These are phyloP conservation scores for Epinephelus coioides DNA, from an alignment of 2,797 vertebrate genomes.

Conservation along the genomic window DNA sequence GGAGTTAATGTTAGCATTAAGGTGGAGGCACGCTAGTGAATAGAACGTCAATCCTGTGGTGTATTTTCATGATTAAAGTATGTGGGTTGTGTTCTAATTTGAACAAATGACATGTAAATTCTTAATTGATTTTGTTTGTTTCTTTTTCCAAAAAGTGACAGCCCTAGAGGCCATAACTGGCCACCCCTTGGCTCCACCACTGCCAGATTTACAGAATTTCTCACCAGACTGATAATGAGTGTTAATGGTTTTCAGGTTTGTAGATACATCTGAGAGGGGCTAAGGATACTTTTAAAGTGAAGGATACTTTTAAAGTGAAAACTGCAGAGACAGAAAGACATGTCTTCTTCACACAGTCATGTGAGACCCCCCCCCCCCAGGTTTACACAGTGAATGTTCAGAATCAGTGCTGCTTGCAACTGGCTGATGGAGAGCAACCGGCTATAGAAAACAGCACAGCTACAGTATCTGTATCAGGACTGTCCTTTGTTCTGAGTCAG, in stretches of 20 bases:
- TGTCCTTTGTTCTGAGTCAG: conserved; percentile 75
- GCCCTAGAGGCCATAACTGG: not conserved
- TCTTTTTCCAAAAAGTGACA: not conserved
- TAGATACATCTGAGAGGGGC: not conserved
- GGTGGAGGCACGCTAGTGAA: too few relatives aligned
- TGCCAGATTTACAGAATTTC: not conserved
- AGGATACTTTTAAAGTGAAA: too few relatives aligned
- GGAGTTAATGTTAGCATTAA: too few relatives aligned
- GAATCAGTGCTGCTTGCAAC: conserved; percentile 27
- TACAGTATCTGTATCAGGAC: conserved; percentile 57
- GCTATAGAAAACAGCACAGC: conserved; percentile 24
- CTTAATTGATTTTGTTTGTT: not conserved
- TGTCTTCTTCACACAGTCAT: conserved; percentile 11
- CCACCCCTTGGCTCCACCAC: not conserved
- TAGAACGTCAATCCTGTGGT: too few relatives aligned
- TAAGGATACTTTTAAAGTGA: not conserved
- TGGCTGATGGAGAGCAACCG: not conserved
- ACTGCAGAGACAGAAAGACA: not conserved
- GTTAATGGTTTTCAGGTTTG: too few relatives aligned
- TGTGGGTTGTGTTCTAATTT: not conserved
- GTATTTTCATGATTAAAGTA: not conserved
- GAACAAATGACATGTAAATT: not conserved
- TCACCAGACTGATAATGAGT: not conserved
- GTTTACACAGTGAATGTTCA: conserved; percentile 6
- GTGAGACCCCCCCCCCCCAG: conserved; percentile 12